Percentiles rank a stretch among this genome's conserved stretches.
phyloP scores from a whole-genome alignment of 2,888 invertebrate species.

The Tiliacea aurago region DNA sequence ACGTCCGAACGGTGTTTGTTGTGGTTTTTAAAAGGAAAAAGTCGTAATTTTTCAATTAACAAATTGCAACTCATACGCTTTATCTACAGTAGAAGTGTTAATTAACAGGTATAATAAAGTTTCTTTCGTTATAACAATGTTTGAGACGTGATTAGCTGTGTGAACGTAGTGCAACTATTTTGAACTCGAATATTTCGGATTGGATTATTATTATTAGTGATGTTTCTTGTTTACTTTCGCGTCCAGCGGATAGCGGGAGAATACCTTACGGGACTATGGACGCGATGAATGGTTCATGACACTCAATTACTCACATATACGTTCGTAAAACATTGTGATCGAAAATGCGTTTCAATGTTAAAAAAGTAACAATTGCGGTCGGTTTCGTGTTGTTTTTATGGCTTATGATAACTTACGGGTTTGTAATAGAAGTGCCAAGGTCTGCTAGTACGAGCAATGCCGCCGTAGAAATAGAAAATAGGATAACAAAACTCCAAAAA shows the following conservation, averaged over 20 bases:
- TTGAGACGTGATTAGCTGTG: constrained; percentile 13
- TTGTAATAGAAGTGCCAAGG: constrained; percentile 74
- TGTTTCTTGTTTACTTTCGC: constrained; percentile 65
- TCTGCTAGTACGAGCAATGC: constrained; percentile 56
- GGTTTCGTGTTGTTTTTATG: constrained; percentile 75
- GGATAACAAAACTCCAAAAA: constrained; percentile 74
- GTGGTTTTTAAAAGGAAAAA: constrained; percentile 57
- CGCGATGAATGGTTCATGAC: constrained; percentile 45
- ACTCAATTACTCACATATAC: constrained; percentile 43
- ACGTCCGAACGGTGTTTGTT: constrained; percentile 64
- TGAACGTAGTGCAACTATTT: constrained; percentile 38
- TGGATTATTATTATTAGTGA: constrained; percentile 45
- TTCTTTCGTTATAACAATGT: constrained; percentile 27
- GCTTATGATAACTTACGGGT: constrained; percentile 78
- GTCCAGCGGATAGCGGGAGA: constrained; percentile 43
- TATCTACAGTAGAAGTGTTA: constrained; percentile 49
- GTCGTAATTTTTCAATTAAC: constrained; percentile 56
- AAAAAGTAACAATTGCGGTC: constrained; percentile 75
- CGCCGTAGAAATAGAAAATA: constrained; percentile 73
- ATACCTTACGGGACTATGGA: constrained; percentile 49
- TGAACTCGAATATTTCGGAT: constrained; percentile 37
- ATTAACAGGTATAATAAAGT: constrained; percentile 24
- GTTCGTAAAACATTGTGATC: constrained; percentile 2
- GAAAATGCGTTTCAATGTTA: constrained; percentile 85
- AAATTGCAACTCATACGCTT: constrained; percentile 47